Conservation (phyloP, 1,140 invertebrate species). For the Yoshiicerus persimilis region DNA sequence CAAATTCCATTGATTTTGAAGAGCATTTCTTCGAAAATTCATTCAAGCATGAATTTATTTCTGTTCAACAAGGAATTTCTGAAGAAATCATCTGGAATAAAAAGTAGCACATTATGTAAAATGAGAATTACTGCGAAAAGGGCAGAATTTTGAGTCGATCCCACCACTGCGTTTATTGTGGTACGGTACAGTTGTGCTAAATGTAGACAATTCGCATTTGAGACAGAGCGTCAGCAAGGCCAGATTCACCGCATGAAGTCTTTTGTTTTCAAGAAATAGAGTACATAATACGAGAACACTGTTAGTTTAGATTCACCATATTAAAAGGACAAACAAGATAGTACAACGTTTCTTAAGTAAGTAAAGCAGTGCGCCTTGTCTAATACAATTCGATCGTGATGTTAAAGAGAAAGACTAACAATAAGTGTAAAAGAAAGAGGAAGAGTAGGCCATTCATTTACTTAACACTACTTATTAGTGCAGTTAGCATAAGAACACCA, state of each 20-base stretch:
- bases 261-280: background rate
- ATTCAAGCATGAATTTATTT: no score
- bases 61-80: no score
- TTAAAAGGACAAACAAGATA: background rate
- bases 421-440: background rate
- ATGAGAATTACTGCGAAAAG: no score
- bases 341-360: background rate
- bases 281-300: background rate
- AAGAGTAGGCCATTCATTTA: constrained; percentile 13
- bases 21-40: no score
- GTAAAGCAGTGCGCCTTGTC: background rate
- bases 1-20: no score
- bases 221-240: background rate
- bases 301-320: background rate
- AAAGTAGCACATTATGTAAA: no score
- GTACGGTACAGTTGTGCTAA: background rate
- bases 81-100: no score
- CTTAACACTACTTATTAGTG: background rate
- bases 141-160: background rate
- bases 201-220: background rate
- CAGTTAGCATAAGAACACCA: background rate
- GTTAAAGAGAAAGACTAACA: background rate
- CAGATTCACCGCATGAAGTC: background rate
- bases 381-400: background rate
- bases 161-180: background rate